Base-by-base conservation (phyloP, 2,113 vertebrate genomes). In the Piaya cayana region DNA sequence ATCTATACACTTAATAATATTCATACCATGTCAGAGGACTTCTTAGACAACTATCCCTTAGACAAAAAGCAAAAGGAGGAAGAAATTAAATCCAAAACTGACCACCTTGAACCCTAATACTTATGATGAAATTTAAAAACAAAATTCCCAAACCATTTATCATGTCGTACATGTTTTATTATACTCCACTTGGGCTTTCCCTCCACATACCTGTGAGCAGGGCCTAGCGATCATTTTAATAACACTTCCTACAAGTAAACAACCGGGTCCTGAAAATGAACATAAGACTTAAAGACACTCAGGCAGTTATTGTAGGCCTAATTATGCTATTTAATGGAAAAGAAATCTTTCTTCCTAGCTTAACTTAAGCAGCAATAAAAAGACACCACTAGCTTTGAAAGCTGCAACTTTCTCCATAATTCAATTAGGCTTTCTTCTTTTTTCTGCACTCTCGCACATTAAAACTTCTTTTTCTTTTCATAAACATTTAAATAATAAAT, bases 401-500 rank as follows among this genome's bases (percentile, higher is more conserved):
- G 86, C 86, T 72, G 65, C 71, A 87, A 82, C 62, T 64, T 87
- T 87, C 93, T 3, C 15, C n/a, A 76, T 29, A 14, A 69, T 68
- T 92, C 74, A 91, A 14, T 88, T 79, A 91, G 14, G 52, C 81
- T 68, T 88, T 90, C 63, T 69, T 86, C 34, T 78, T 84, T 86
- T 68, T 85, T 88, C 74, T n/a, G 42, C 55, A n/a, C 52, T 5
- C 86, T 95, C 93, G 91, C 60, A 79, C 91, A 75, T 93, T 86
- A 92, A 89, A 88, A 75, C 43, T 86, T 67, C 80, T 90, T 82
- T 67, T 77, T 74, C 88, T 95, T 95, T 75, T 86, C 81, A 92
- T 82, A 94, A 94, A 92, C 82, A 90, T 65, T 92, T 96, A 90
- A 96, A 96, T 94, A 96, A 96, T 93, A 95, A 94, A 94, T 95